Conservation (phyloP, 2,888 invertebrate species). For the Pimpla rufipes region DNA sequence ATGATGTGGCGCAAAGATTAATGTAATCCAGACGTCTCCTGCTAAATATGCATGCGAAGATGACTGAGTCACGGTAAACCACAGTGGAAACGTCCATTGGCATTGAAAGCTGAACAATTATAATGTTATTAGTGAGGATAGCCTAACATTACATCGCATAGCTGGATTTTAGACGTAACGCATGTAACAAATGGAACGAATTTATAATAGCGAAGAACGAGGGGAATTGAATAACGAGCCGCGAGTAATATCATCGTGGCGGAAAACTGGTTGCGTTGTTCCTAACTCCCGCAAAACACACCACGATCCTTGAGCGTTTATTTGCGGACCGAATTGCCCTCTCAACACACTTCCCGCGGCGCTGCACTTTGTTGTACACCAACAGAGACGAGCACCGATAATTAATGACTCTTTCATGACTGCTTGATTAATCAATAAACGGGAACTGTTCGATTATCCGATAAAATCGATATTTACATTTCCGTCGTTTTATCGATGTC, state of each 20-base stretch:
- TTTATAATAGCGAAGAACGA: constrained; percentile 38
- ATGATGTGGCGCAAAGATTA: not conserved
- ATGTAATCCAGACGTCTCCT: not conserved
- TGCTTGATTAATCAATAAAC: constrained; percentile 9
- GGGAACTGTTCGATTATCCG: not conserved
- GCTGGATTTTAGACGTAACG: constrained; percentile 28
- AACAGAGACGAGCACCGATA: constrained; percentile 21
- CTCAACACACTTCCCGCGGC: not conserved
- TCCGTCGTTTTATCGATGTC: constrained; percentile 6
- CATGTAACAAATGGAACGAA: constrained; percentile 33
- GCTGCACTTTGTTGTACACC: constrained; percentile 19
- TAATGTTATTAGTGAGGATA: constrained; percentile 31
- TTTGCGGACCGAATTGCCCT: constrained; percentile 15
- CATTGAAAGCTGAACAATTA: constrained; percentile 31
- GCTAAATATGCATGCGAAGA: not conserved
- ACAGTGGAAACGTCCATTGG: not conserved
- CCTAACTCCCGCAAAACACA: not conserved
- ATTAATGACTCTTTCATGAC: constrained; percentile 11
- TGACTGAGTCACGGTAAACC: not conserved
- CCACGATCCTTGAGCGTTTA: constrained; percentile 29
- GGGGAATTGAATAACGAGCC: constrained; percentile 60
- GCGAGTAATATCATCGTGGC: constrained; percentile 35
- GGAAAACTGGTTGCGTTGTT: constrained; percentile 11
- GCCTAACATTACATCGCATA: constrained; percentile 19
- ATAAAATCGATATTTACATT: constrained; percentile 17